A percentile compares a stretch with the other conserved stretches of the same genome.
phyloP scores from a whole-genome alignment of 37 sponge, comb jelly and placozoan species.

The Ephydatia muelleri region DNA sequence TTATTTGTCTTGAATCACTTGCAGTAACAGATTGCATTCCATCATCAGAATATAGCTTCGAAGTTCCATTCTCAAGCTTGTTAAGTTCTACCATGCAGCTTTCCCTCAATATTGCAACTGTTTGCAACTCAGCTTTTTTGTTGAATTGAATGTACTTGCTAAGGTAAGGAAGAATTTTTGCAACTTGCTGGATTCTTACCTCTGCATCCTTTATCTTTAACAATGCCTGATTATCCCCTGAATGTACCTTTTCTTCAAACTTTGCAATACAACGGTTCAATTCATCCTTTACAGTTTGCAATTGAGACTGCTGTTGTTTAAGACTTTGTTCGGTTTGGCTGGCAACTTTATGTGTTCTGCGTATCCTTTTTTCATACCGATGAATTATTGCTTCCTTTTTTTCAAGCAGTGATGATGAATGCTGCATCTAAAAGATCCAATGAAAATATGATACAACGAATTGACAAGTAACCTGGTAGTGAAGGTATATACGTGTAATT shows the following conservation, averaged over 20 bases:
- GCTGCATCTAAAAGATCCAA: neutral
- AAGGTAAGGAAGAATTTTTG: conserved; percentile 73
- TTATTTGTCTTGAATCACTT: too few species aligned
- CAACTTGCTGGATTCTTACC: conserved; percentile 54
- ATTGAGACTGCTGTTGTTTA: conserved; percentile 46
- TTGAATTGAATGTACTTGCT: conserved; percentile 68
- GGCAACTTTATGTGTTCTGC: conserved; percentile 71
- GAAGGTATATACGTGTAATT: neutral
- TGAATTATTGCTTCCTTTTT: conserved; percentile 30
- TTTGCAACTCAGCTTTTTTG: conserved; percentile 73
- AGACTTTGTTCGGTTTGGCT: conserved; percentile 62
- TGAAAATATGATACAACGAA: neutral
- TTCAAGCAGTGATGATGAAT: too few species aligned
- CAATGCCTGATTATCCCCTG: conserved; percentile 33
- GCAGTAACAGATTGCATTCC: too few species aligned
- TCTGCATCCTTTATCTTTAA: conserved; percentile 20
- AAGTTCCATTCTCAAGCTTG: neutral
- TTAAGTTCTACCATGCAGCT: conserved; percentile 46
- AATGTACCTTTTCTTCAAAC: conserved; percentile 31
- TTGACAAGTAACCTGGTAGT: neutral
- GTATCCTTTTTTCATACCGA: conserved; percentile 63
- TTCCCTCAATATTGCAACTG: conserved; percentile 67
- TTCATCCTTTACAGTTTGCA: conserved; percentile 45
- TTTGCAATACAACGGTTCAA: conserved; percentile 26
- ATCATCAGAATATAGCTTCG: neutral